phyloP scores from a whole-genome alignment of 1,140 invertebrate genomes.

The Archivesica marissinica region DNA sequence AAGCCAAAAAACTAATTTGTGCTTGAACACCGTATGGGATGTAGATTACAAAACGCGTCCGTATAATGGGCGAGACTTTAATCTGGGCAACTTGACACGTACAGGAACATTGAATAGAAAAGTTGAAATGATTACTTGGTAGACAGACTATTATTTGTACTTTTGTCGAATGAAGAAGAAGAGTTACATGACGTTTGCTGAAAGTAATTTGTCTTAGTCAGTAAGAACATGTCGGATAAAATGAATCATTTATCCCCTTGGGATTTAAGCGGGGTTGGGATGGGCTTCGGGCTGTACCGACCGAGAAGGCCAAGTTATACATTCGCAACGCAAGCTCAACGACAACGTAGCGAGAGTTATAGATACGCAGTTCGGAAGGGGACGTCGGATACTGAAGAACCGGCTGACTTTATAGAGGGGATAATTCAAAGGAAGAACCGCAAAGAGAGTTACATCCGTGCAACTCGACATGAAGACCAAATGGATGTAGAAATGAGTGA shows the following conservation, averaged over 20 bases:
- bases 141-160: too few relatives aligned
- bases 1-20: neutral
- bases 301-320: constrained; percentile 82
- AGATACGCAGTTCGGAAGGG: constrained; percentile 78
- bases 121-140: too few relatives aligned
- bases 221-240: constrained; percentile 26
- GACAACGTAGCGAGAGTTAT: constrained; percentile 81
- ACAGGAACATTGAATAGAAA: too few relatives aligned
- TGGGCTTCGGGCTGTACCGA: constrained; percentile 81
- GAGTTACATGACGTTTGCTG: too few relatives aligned
- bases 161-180: too few relatives aligned
- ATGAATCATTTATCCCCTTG: constrained; percentile 77
- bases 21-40: too few relatives aligned
- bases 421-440: constrained; percentile 74
- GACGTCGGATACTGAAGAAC: constrained; percentile 68
- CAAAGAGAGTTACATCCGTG: constrained; percentile 79
- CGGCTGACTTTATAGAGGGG: constrained; percentile 80
- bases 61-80: too few relatives aligned
- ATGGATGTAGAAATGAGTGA: constrained; percentile 38
- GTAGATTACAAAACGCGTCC: too few relatives aligned
- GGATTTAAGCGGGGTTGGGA: constrained; percentile 78
- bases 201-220: too few relatives aligned
- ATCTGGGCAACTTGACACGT: too few relatives aligned
- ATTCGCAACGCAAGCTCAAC: constrained; percentile 78
- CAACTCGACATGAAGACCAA: constrained; percentile 65